These are phyloP conservation scores for Lophura swinhoii DNA, from an alignment of 2,797 vertebrate genomes.

Conservation along the genomic window DNA sequence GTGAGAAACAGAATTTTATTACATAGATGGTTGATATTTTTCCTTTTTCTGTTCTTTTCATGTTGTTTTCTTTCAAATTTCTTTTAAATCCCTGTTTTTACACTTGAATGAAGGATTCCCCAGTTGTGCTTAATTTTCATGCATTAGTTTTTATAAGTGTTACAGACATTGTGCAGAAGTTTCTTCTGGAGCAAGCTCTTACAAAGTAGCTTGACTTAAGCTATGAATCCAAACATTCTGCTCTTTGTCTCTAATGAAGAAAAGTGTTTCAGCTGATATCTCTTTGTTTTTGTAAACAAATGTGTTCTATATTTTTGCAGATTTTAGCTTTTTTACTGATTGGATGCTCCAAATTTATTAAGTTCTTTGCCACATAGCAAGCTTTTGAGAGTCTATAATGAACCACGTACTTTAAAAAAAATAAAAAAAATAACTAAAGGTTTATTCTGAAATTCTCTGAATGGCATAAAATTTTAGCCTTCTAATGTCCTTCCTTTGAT, in stretches of 20 bases:
- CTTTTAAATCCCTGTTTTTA: not conserved
- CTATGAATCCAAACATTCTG: slow-evolving; percentile 77
- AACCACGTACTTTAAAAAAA: slow-evolving; percentile 54
- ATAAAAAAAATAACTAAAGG: slow-evolving; percentile 61
- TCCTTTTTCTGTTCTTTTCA: not conserved
- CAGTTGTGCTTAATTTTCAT: slow-evolving; percentile 60
- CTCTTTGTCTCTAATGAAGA: slow-evolving; percentile 77
- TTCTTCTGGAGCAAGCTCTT: slow-evolving; percentile 73
- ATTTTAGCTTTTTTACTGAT: slow-evolving; percentile 82
- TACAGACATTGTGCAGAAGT: slow-evolving; percentile 74
- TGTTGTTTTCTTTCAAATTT: not conserved
- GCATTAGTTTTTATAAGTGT: slow-evolving; percentile 65
- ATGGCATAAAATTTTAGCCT: slow-evolving; percentile 75
- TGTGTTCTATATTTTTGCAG: slow-evolving; percentile 81
- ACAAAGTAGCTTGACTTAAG: slow-evolving; percentile 76
- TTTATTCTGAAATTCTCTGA: slow-evolving; percentile 79
- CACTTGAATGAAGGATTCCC: slow-evolving; percentile 71
- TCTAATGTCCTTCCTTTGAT: slow-evolving; percentile 80
- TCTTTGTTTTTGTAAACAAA: slow-evolving; percentile 80
- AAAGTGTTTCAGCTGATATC: slow-evolving; percentile 69
- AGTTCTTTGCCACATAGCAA: slow-evolving; percentile 73
- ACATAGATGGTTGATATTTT: slow-evolving; percentile 22
- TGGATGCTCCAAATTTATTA: slow-evolving; percentile 75
- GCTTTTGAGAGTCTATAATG: slow-evolving; percentile 68
- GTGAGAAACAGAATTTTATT: slow-evolving; percentile 65